phyloP scores from a whole-genome alignment of 1,140 invertebrate genomes.

The Oedothorax gibbosus region DNA sequence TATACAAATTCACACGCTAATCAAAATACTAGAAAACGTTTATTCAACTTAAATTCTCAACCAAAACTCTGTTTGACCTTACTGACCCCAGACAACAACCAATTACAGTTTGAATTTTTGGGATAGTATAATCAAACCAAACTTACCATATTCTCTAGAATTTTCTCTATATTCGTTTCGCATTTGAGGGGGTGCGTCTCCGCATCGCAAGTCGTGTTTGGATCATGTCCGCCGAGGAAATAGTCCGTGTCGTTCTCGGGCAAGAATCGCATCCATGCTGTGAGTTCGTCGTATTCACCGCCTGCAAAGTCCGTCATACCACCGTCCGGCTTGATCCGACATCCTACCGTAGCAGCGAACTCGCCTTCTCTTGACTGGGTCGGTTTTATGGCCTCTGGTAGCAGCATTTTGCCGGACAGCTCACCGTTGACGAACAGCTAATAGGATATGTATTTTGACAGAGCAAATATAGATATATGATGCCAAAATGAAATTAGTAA shows the following conservation, averaged over 20 bases:
- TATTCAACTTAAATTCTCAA: too few species aligned
- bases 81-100: too few species aligned
- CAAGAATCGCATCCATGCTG: conserved; percentile 62
- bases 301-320: conserved; percentile 52
- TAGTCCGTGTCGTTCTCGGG: conserved; percentile 13
- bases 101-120: too few species aligned
- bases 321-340: conserved; percentile 47
- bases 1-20: too few species aligned
- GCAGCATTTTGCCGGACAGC: conserved; percentile 20
- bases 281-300: conserved; percentile 64
- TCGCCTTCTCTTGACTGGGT: background rate
- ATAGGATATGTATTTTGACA: too few species aligned
- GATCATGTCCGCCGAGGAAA: conserved; percentile 62
- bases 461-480: too few species aligned
- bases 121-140: too few species aligned
- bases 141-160: conserved; percentile 45
- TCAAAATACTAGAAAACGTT: too few species aligned
- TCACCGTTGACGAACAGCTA: conserved; percentile 61
- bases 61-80: too few species aligned
- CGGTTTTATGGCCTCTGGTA: conserved; percentile 30
- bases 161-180: conserved; percentile 48
- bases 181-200: conserved; percentile 38
- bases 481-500: too few species aligned
- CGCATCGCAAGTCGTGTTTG: conserved; percentile 20
- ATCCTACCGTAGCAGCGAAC: conserved; percentile 62